These are phyloP conservation scores for Phalacrocorax aristotelis DNA, from an alignment of 2,113 vertebrate genomes.

Conservation along the genomic window DNA sequence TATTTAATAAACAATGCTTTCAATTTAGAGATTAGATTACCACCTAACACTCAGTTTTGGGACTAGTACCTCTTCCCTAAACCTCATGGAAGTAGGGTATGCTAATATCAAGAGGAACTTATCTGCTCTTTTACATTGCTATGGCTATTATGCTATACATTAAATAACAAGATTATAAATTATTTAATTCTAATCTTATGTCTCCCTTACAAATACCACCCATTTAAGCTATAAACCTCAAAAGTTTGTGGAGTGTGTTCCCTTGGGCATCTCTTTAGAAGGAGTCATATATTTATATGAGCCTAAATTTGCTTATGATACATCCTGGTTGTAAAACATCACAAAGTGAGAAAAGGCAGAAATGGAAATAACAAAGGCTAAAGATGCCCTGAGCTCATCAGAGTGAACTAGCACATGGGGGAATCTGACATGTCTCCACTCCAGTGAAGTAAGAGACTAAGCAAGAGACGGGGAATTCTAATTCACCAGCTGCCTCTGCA, in stretches of 20 bases:
- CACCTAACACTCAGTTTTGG: neutral
- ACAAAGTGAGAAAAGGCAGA: neutral
- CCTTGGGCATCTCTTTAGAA: neutral
- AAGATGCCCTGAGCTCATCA: neutral
- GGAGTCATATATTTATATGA: neutral
- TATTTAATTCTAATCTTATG: neutral
- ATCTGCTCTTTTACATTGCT: neutral
- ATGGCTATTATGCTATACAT: neutral
- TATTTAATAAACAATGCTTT: neutral
- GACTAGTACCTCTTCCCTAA: neutral
- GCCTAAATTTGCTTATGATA: neutral
- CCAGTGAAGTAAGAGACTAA: neutral
- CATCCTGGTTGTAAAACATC: neutral
- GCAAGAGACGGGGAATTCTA: neutral
- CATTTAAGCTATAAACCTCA: neutral
- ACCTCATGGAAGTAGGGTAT: neutral
- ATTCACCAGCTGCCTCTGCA: neutral
- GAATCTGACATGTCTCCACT: neutral
- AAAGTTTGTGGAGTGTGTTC: neutral
- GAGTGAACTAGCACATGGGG: neutral
- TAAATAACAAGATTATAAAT: neutral
- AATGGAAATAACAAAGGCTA: neutral
- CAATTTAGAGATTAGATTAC: neutral
- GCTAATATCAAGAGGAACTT: neutral
- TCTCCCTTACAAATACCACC: neutral